Percentiles rank a stretch among this genome's conserved stretches.
Evolutionary conservation across 2,797 vertebrate species (phyloP).

Genomic region (Galaxias olidus): DNA sequence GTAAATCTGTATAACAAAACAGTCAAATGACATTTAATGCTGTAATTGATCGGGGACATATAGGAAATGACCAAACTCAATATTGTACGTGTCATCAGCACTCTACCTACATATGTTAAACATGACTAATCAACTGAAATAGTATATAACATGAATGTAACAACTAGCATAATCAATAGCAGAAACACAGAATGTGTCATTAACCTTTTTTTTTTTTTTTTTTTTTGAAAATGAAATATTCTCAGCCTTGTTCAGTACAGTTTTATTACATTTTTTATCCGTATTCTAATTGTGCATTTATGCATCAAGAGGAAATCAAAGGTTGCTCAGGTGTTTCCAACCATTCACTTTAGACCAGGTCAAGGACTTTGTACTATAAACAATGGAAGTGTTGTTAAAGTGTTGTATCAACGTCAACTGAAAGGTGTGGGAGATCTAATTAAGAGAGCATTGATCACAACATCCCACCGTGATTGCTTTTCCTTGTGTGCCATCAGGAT

Average conservation of each 20-base stretch:
- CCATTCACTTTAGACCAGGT: conserved; percentile 55
- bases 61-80: too few species aligned
- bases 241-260: too few species aligned
- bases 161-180: too few species aligned
- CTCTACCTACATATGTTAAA: too few species aligned
- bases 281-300: conserved; percentile 54
- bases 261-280: conserved; percentile 69
- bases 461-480: conserved; percentile 19
- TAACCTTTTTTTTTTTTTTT: too few species aligned
- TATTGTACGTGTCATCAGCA: not conserved
- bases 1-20: conserved; percentile 73
- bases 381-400: conserved; percentile 44
- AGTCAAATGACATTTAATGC: conserved; percentile 15
- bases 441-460: not conserved
- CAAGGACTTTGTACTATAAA: conserved; percentile 71
- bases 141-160: too few species aligned
- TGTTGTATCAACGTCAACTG: conserved; percentile 41
- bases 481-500: conserved; percentile 64
- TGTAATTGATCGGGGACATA: not conserved
- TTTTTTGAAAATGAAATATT: too few species aligned
- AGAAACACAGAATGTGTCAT: too few species aligned
- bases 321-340: conserved; percentile 54
- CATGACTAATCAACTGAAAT: too few species aligned
- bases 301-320: conserved; percentile 68
- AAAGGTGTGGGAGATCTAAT: not conserved